A percentile compares a stretch with the other conserved stretches of the same genome.
Evolutionary conservation across 2,113 vertebrate species (phyloP).

Genomic region (Merops nubicus): DNA sequence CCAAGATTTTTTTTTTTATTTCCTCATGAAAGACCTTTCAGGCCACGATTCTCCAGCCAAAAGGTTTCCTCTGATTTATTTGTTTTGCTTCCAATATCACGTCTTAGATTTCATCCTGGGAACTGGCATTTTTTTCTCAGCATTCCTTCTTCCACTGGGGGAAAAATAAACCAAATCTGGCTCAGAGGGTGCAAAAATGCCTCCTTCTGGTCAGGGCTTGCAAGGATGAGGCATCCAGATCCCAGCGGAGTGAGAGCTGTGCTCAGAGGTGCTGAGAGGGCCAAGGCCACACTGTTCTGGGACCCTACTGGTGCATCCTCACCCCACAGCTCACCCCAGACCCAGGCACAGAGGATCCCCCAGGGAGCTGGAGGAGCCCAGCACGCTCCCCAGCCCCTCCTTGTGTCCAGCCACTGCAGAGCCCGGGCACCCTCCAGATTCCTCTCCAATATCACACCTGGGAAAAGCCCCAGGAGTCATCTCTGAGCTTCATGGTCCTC

Average conservation of each 20-base stretch:
- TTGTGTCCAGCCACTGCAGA: rapidly evolving
- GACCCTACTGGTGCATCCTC: neutral
- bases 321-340: rapidly evolving
- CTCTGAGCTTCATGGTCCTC: neutral
- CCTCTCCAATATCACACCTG: neutral
- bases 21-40: neutral
- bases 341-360: neutral
- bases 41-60: rapidly evolving
- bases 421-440: neutral
- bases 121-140: neutral
- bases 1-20: neutral
- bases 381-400: rapidly evolving
- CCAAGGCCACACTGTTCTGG: rapidly evolving
- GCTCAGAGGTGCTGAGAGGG: rapidly evolving
- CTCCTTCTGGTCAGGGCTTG: neutral
- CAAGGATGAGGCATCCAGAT: neutral
- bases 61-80: neutral
- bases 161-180: neutral
- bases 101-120: neutral
- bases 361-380: rapidly evolving
- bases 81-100: neutral
- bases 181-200: neutral
- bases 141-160: neutral
- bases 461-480: neutral
- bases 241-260: neutral